These are phyloP conservation scores for Ochropleura leucogaster DNA, from an alignment of 2,888 invertebrate genomes.

Conservation along the genomic window DNA sequence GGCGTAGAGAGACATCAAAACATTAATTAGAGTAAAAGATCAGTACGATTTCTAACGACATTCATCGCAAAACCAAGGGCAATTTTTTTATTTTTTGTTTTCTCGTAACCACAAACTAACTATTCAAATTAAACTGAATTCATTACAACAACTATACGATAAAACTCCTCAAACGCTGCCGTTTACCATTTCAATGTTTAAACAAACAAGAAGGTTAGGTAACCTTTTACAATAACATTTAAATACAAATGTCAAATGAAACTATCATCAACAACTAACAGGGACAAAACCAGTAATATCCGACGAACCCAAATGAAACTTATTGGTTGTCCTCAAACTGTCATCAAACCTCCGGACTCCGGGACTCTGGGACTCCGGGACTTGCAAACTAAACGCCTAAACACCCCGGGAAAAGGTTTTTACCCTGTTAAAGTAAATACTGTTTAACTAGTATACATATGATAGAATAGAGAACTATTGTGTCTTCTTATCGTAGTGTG, in stretches of 20 bases:
- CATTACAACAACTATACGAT: not conserved
- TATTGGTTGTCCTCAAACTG: constrained; percentile 35
- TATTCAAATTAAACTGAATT: not conserved
- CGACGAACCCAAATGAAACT: constrained; percentile 15
- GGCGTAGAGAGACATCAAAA: no score
- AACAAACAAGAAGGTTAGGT: not conserved
- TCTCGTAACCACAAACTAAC: not conserved
- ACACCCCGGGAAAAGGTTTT: constrained; percentile 24
- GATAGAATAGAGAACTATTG: not conserved
- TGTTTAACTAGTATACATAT: not conserved
- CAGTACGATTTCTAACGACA: no score
- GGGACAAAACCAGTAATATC: constrained; percentile 6
- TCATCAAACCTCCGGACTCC: constrained; percentile 44
- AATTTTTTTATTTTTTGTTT: no score
- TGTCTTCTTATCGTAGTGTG: not conserved
- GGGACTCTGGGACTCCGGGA: constrained; percentile 24
- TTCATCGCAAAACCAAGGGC: no score
- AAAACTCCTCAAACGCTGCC: not conserved
- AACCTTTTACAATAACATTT: constrained; percentile 1
- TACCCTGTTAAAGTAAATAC: constrained; percentile 36
- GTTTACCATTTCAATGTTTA: not conserved
- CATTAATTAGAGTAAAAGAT: no score
- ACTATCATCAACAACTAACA: constrained; percentile 11
- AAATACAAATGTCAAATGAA: constrained; percentile 25
- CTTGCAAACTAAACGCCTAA: constrained; percentile 26